Evolutionary conservation across 2,113 vertebrate genomes (phyloP), one percentile per base, ranked within the genome.

Genomic region (Paracanthobrama guichenoti): DNA sequence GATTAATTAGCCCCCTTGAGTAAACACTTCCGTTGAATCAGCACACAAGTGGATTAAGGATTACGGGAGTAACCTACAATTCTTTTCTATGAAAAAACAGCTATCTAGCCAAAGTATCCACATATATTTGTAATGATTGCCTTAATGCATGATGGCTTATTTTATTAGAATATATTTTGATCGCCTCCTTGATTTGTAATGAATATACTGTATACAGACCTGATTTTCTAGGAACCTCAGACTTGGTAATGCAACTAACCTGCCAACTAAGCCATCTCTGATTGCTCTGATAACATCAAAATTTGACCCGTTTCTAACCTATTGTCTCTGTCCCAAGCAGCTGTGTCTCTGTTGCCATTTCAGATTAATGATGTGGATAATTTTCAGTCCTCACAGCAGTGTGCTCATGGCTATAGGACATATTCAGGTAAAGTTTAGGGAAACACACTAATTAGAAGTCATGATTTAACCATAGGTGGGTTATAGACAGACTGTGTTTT

Each of bases 1-100:
- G 64, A 79, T 57, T 79, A 79, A 84, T 84, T 72, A 79, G 76
- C 42, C 76, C 79, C 60, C 7, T 82, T 86, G 81, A 83, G 81
- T 28, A 16, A 11, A 72, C 80, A 42, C 75, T 79, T 83, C 53
- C n/a, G n/a, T 53, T 11, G 18, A 55, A 75, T 73, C 46, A 48
- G 67, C 76, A 83, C 31, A 77, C 28, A 60, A 26, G 22, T 42
- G 53, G 20, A 7, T 66, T 59, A 20, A 62, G 10, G 57, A 77
- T 35, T 67, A n/a, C 79, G 57, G n/a, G 24, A 79, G 42, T 48
- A 6, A 73, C n/a, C 31, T 11, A 0, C 39, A 26, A 22, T 39
- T 82, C 24, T 69, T 83, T 73, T 24, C 7, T 62, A 18, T 53
- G 24, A 44, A 67, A 12, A 55, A 81, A 11, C 69, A 39, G 42